A percentile compares a stretch with the other conserved stretches of the same genome.
Evolutionary conservation across 2,113 vertebrate genomes (phyloP).

Genomic region (Zingel zingel): DNA sequence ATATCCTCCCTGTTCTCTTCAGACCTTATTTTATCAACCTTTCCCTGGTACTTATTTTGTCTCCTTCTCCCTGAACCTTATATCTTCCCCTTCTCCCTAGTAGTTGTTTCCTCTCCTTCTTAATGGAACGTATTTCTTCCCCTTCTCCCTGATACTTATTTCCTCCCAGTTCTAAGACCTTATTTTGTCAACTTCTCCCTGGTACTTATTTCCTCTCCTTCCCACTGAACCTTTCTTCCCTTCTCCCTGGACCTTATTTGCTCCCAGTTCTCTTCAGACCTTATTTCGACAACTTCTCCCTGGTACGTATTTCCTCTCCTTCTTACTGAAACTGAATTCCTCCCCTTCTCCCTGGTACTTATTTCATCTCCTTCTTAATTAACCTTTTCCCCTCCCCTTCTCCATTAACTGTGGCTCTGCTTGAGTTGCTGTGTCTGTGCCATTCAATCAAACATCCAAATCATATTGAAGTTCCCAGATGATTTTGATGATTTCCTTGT

Average conservation of each 20-base stretch:
- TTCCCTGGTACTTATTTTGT: background rate
- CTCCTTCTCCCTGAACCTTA: background rate
- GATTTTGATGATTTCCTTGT: slow-evolving; percentile 7
- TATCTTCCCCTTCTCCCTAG: background rate
- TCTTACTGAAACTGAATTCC: no score
- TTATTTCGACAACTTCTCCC: background rate
- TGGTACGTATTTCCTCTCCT: background rate
- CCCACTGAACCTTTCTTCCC: background rate
- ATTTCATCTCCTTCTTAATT: background rate
- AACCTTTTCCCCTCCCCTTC: background rate
- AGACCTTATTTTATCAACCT: background rate
- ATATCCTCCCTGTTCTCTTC: background rate
- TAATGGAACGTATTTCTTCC: background rate
- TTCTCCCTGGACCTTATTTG: background rate
- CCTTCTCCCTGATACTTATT: background rate
- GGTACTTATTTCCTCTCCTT: background rate
- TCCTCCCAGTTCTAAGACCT: background rate
- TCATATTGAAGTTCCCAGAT: background rate
- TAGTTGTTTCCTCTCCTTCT: background rate
- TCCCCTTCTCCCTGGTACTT: background rate
- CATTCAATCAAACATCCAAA: slow-evolving; percentile 14
- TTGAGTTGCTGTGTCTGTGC: background rate
- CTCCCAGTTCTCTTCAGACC: background rate
- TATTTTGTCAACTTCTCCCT: background rate
- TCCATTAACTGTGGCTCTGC: background rate